Evolutionary conservation across 2,113 vertebrate genomes (phyloP).

Genomic region (Mystacornis crossleyi): DNA sequence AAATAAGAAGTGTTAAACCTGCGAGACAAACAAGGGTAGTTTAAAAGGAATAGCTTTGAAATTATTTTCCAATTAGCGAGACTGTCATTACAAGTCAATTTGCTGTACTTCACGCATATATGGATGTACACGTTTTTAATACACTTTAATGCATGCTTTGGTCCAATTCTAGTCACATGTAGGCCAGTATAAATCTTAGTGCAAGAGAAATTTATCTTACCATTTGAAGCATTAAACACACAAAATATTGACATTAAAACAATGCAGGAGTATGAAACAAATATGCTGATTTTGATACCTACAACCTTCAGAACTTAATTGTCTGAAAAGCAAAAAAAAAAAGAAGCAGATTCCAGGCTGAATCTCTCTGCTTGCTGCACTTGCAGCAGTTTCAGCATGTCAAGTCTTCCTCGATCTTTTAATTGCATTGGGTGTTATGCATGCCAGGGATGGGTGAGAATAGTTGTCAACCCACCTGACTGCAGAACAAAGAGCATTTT

Average conservation of each 20-base stretch:
- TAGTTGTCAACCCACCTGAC: slow-evolving; percentile 37
- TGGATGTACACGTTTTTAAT: neutral
- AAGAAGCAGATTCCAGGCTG: neutral
- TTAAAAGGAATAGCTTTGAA: slow-evolving; percentile 20
- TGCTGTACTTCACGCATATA: neutral
- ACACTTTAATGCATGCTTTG: neutral
- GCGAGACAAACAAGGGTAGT: neutral
- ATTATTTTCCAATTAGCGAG: slow-evolving; percentile 21
- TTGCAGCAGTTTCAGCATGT: neutral
- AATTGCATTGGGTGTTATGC: neutral
- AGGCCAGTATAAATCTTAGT: neutral
- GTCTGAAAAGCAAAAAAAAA: neutral
- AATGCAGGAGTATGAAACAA: neutral
- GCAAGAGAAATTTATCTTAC: neutral
- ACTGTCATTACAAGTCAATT: neutral
- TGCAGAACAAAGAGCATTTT: slow-evolving; percentile 54
- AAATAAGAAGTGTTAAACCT: neutral
- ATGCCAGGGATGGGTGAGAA: slow-evolving; percentile 28
- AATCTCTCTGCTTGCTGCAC: neutral
- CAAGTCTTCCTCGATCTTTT: neutral
- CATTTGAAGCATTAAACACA: neutral
- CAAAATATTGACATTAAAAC: neutral
- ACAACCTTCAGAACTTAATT: neutral
- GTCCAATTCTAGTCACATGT: neutral
- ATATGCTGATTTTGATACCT: neutral